Conservation (phyloP, 2,888 invertebrate genomes). For the Clunio marinus region DNA sequence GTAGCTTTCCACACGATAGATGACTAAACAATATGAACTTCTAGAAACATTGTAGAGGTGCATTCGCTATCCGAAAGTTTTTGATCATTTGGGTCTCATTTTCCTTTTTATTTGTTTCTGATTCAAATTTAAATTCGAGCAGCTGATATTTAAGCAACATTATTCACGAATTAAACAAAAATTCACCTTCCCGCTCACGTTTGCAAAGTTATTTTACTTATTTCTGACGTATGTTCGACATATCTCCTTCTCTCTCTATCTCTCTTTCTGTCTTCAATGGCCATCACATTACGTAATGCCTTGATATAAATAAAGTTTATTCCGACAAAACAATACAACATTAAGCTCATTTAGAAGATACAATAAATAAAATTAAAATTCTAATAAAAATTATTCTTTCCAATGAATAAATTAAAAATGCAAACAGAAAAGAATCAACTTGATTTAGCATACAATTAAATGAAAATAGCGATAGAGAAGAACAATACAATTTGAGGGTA, state of each 20-base stretch:
- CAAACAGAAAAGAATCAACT: conserved; percentile 25
- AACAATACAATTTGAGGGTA: conserved; percentile 7
- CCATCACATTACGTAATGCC: conserved; percentile 39
- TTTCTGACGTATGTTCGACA: background rate
- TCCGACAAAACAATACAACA: conserved; percentile 39
- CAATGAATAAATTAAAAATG: conserved; percentile 38
- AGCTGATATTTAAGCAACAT: no score
- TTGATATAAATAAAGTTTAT: conserved; percentile 11
- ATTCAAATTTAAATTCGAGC: no score
- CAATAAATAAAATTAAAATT: conserved; percentile 40
- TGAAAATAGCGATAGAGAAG: background rate
- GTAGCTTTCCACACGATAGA: no score
- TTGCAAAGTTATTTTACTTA: background rate
- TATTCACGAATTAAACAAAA: no score
- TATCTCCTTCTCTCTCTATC: background rate
- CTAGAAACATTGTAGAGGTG: no score
- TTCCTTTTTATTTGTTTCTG: no score
- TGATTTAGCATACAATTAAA: conserved; percentile 39
- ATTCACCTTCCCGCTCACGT: no score
- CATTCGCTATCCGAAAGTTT: no score
- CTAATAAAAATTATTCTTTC: conserved; percentile 37
- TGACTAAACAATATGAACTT: no score
- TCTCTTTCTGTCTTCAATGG: conserved; percentile 20
- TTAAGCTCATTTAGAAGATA: conserved; percentile 39
- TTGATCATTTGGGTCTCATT: no score